phyloP scores from a whole-genome alignment of 2,113 vertebrate species.

The Tychaedon coryphoeus region DNA sequence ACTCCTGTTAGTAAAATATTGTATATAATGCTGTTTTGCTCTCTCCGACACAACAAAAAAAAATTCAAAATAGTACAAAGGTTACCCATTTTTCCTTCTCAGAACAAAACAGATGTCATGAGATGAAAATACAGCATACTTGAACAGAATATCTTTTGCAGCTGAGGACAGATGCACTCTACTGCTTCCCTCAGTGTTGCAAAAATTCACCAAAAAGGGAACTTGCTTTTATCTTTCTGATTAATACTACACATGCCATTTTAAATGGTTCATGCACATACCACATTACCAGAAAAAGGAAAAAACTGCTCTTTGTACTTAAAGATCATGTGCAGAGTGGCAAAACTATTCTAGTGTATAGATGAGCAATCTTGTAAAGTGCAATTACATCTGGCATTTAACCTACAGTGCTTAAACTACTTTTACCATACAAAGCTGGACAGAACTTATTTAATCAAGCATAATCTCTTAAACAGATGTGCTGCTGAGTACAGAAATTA shows the following conservation, averaged over 20 bases:
- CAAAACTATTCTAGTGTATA: not conserved
- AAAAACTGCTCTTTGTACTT: not conserved
- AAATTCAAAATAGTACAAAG: not conserved
- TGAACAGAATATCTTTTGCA: not conserved
- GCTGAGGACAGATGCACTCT: not conserved
- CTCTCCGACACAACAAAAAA: not conserved
- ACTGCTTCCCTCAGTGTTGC: not conserved
- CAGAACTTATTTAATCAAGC: not conserved
- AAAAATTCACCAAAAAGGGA: not conserved
- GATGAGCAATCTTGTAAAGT: not conserved
- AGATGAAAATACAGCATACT: not conserved
- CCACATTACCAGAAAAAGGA: not conserved
- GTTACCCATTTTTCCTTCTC: not conserved
- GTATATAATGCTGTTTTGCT: not conserved
- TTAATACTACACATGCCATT: not conserved
- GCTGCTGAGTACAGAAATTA: not conserved
- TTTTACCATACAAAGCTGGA: not conserved
- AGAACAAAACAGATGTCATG: not conserved
- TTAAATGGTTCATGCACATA: not conserved
- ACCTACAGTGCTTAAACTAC: not conserved
- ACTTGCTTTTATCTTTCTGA: not conserved
- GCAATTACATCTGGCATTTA: slow-evolving; percentile 11
- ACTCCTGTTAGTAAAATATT: not conserved
- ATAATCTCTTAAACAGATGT: not conserved
- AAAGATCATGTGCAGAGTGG: not conserved